Evolutionary conservation across 2,888 invertebrate species (phyloP).

Genomic region (Panopea generosa): DNA sequence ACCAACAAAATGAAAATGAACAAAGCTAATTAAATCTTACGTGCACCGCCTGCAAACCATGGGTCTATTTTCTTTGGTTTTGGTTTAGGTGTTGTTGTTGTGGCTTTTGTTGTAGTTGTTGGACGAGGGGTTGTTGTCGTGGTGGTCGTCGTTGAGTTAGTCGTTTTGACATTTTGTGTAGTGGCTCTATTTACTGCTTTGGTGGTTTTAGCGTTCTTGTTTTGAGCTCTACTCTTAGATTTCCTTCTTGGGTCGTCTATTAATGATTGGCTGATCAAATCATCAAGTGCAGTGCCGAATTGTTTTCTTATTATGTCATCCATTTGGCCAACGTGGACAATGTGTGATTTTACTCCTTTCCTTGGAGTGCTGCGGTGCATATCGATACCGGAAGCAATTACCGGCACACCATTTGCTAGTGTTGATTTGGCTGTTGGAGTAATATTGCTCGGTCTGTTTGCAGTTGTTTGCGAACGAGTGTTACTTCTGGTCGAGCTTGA

Average conservation of each 20-base stretch:
- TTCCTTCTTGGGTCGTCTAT: background rate
- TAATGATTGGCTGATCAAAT: background rate
- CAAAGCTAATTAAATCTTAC: no score
- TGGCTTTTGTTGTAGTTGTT: conserved; percentile 15
- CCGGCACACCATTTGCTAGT: no score
- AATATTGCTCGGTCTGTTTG: no score
- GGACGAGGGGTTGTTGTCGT: conserved; percentile 6
- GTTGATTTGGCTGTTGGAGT: no score
- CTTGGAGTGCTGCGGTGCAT: background rate
- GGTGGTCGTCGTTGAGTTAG: background rate
- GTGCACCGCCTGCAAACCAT: background rate
- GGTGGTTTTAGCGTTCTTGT: no score
- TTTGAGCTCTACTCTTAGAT: background rate
- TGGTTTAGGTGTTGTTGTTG: conserved; percentile 22
- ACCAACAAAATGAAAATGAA: no score
- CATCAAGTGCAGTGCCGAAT: background rate
- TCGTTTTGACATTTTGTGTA: no score
- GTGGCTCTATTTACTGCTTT: no score
- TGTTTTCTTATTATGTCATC: background rate
- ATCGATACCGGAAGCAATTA: no score
- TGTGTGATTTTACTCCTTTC: background rate
- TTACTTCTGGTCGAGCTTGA: no score
- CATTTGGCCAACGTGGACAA: background rate
- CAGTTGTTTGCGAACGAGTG: no score
- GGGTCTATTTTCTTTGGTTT: background rate